Evolutionary conservation across 2,888 invertebrate genomes (phyloP).

Genomic region (Phengaris alcon): DNA sequence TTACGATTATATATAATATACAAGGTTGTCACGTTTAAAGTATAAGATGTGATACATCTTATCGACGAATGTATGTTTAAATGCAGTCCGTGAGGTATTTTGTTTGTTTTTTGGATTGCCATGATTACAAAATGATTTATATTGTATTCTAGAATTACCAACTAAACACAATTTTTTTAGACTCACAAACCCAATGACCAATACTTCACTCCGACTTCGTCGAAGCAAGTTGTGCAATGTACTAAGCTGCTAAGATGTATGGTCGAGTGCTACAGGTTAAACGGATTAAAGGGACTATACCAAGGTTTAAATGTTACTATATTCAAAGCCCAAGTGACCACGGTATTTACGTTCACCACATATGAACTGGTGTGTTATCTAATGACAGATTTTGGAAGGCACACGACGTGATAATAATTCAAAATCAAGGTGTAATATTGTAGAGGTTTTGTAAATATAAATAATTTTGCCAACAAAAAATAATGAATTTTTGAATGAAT

Average conservation of each 20-base stretch:
- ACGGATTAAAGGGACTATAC: conserved; percentile 57
- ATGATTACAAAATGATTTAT: no score
- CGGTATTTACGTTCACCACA: conserved; percentile 56
- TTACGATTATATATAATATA: no score
- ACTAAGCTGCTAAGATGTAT: conserved; percentile 50
- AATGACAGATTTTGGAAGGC: conserved; percentile 42
- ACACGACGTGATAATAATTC: neutral
- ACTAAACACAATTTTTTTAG: conserved; percentile 47
- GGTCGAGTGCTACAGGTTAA: conserved; percentile 43
- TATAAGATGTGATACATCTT: no score
- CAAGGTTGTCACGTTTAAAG: no score
- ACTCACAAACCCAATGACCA: conserved; percentile 49
- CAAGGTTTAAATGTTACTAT: conserved; percentile 60
- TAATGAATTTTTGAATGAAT: no score
- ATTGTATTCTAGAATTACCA: no score
- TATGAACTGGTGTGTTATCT: conserved; percentile 60
- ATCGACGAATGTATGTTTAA: no score
- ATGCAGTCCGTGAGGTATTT: no score
- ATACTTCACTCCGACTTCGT: conserved; percentile 48
- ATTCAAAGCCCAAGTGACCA: conserved; percentile 60
- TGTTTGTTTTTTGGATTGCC: no score
- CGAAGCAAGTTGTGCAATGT: conserved; percentile 51
- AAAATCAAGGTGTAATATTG: neutral
- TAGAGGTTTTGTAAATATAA: neutral
- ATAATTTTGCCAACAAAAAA: neutral